Conservation (phyloP, 2,888 invertebrate genomes). For the Ectropis crepuscularia region DNA sequence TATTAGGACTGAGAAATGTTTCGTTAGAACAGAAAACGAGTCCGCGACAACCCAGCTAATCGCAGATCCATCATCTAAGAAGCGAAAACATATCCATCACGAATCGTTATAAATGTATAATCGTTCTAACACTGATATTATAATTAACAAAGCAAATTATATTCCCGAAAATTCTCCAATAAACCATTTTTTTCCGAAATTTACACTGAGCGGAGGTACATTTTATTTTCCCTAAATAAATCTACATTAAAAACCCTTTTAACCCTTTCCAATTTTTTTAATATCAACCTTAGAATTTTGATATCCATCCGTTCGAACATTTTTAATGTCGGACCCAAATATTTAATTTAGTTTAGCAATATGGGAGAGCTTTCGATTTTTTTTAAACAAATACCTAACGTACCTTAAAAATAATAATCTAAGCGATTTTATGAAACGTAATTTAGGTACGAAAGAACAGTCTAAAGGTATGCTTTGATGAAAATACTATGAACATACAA, state of each 20-base stretch:
- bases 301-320: conserved; percentile 12
- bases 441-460: too few relatives aligned
- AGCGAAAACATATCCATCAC: too few relatives aligned
- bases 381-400: not conserved
- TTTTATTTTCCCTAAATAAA: conserved; percentile 12
- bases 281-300: conserved; percentile 10
- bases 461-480: too few relatives aligned
- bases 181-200: too few relatives aligned
- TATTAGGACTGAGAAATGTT: too few relatives aligned
- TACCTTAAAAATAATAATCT: not conserved
- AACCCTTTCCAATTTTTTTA: conserved; percentile 18
- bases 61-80: too few relatives aligned
- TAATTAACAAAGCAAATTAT: conserved; percentile 1
- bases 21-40: too few relatives aligned
- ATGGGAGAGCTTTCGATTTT: conserved; percentile 6
- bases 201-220: not conserved
- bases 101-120: too few relatives aligned
- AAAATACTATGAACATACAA: too few relatives aligned
- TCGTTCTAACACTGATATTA: too few relatives aligned
- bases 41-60: too few relatives aligned
- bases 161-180: not conserved
- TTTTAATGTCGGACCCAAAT: conserved; percentile 13
- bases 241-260: conserved; percentile 15
- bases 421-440: not conserved
- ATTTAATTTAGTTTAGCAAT: conserved; percentile 21